Percentiles rank a stretch among this genome's conserved stretches.
phyloP scores from a whole-genome alignment of 2,888 invertebrate species.

The Synanthedon tipuliformis region DNA sequence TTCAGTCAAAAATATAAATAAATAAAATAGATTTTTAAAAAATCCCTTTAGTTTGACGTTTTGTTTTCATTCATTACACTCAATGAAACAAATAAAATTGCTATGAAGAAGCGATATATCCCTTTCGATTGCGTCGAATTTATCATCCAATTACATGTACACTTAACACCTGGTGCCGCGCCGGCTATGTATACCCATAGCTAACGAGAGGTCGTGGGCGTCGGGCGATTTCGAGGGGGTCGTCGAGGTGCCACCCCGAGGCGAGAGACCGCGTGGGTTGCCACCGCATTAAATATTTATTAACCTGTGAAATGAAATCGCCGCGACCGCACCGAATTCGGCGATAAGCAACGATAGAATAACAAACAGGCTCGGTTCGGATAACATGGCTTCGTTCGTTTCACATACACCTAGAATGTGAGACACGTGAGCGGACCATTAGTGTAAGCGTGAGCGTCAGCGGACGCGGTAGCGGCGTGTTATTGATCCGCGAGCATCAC shows the following conservation, averaged over 20 bases:
- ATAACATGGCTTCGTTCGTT: background rate
- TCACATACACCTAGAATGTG: background rate
- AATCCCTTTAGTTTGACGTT: too few relatives aligned
- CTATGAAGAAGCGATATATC: constrained; percentile 4
- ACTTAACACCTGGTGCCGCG: constrained; percentile 23
- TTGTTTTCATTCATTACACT: too few relatives aligned
- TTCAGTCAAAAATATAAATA: too few relatives aligned
- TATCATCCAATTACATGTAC: constrained; percentile 22
- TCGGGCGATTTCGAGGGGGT: constrained; percentile 26
- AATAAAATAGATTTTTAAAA: too few relatives aligned
- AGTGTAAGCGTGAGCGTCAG: constrained; percentile 5
- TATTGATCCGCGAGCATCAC: constrained; percentile 18
- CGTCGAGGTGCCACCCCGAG: constrained; percentile 27
- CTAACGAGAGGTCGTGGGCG: constrained; percentile 5
- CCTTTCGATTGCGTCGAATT: constrained; percentile 5
- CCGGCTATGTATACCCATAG: too few relatives aligned
- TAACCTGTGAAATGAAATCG: constrained; percentile 15
- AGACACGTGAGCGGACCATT: background rate
- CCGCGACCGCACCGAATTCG: background rate
- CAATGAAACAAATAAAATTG: too few relatives aligned
- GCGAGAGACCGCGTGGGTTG: constrained; percentile 12
- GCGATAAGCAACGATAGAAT: background rate
- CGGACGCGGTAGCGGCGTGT: constrained; percentile 15
- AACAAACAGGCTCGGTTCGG: background rate
- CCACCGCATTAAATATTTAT: constrained; percentile 34